Base-by-base conservation (phyloP, 1,140 invertebrate species). In the Berghia stephanieae region DNA sequence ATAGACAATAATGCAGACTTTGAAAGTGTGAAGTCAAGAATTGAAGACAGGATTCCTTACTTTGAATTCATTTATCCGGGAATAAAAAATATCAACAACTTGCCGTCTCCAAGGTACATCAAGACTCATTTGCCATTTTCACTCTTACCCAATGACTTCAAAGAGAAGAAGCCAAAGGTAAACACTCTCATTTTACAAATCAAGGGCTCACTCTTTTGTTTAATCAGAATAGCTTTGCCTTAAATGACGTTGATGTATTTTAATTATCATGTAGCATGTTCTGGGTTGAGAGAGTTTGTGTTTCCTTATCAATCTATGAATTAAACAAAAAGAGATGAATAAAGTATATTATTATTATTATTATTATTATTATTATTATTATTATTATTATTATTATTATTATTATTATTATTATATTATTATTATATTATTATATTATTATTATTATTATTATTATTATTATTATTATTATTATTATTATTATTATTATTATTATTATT, bases 151-250 rank as follows among this genome's bases (percentile, higher is more conserved):
- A 78, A 85, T 31, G 72, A 83, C 36, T 73, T 89, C 10, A 68
- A 78, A 42, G 82, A 86, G 42, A 83, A 83, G 34, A 90, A 91
- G 8, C 92, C 92, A 86, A 93, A 93, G 88, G 92, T 92, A 83
- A 44, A 63, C 31, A 5, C 34, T n/a, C 21, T 21, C 24, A 44
- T 1, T 27, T 38, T 10, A 24, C 13, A 34, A 21, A 73, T 34
- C 31, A 16, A 18, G 31, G 6, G 38, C 21, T 5, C 3, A 38
- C 13, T 13, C 2, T 24, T 8, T n/a, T 49, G n/a, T 13, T 49
- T 10, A 49, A 13, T n/a, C n/a, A 49, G 46, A 31, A 36, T 63
- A 60, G 27, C 6, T 38, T 18, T n/a, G 13, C 57, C 27, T n/a
- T 21, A 70, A 38, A 5, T n/a, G 24, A 42, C 31, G n/a, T 3